A percentile compares a stretch with the other conserved stretches of the same genome.
These are phyloP conservation scores for Andrena bucephala DNA, from an alignment of 2,888 invertebrate genomes.

Conservation along the genomic window DNA sequence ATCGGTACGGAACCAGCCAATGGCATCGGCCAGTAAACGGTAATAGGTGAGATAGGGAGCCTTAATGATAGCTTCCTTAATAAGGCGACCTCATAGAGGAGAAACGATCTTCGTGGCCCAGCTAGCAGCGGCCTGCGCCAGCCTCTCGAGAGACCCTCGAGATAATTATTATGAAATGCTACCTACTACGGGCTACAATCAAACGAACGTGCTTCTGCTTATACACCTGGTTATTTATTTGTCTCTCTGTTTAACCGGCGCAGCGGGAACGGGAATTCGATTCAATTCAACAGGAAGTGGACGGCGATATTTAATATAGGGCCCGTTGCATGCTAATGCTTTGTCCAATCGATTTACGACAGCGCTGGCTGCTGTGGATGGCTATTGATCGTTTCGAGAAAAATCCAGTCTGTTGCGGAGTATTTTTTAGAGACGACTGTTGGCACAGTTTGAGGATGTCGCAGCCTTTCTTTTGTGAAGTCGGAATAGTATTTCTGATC, in stretches of 20 bases:
- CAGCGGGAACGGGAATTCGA: slow-evolving; percentile 37
- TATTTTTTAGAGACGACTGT: neutral
- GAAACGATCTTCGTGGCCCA: slow-evolving; percentile 70
- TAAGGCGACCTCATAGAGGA: slow-evolving; percentile 78
- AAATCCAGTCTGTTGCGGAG: neutral
- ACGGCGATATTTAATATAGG: slow-evolving; percentile 40
- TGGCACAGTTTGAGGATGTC: neutral
- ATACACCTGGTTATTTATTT: slow-evolving; percentile 64
- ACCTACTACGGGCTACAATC: slow-evolving; percentile 71
- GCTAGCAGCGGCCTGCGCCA: slow-evolving; percentile 29
- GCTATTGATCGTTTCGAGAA: neutral
- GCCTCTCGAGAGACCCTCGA: slow-evolving; percentile 44
- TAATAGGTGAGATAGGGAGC: slow-evolving; percentile 80
- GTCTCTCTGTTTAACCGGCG: slow-evolving; percentile 50
- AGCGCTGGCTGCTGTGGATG: neutral
- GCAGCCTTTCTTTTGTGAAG: neutral
- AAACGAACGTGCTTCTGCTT: slow-evolving; percentile 78
- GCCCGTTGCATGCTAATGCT: slow-evolving; percentile 10
- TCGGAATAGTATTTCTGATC: too few species aligned
- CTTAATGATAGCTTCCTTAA: slow-evolving; percentile 82
- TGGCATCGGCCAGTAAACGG: slow-evolving; percentile 71
- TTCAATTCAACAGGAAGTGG: slow-evolving; percentile 38
- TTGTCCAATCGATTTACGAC: slow-evolving; percentile 19
- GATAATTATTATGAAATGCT: slow-evolving; percentile 80
- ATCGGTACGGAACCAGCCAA: slow-evolving; percentile 78